Evolutionary conservation across 2,113 vertebrate species (phyloP), one percentile per base, ranked within the genome.

Genomic region (Psammodynastes pulverulentus): DNA sequence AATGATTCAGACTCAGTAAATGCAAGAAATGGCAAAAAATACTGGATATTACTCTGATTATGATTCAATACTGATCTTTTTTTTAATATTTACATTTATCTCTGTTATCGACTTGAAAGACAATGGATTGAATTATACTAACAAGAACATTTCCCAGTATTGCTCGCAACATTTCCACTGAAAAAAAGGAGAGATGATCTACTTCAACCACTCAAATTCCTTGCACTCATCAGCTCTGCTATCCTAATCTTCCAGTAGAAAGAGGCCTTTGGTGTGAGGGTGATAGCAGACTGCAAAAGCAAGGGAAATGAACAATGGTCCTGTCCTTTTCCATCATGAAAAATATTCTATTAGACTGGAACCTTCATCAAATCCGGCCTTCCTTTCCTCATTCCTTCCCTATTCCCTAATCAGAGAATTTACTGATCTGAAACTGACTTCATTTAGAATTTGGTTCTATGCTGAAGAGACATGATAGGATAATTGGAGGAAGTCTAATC

Each of bases 1-100:
- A 95, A 94, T 94, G 95, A 93, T 95, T 96, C 84, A 94, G 94
- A 93, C 94, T 94, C 0, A 4, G 92, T 91, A 94, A 95, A 95
- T 90, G 23, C 56, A 2, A 48, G 92, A 92, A 96, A 93, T 52
- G 89, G 93, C 93, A 96, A 94, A 94, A 72, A 79, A 79, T 79
- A 43, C 2, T 21, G 34, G 34, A 43, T 79, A 79, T 79, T 79
- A 43, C 1, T 79, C 34, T 79, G 34, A 67, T n/a, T 67, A 34
- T n/a, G 72, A 21, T 43, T 43, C 17, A 43, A 21, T 79, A 43
- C 72, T 43, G 34, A 43, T 39, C 67, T 34, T n/a, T n/a, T 26
- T 72, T 72, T 43, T 79, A 21, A 43, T 43, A 43, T 79, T 19
- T 21, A 4, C 34, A 21, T 79, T 84, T 86, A 92, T 94, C 94